These are phyloP conservation scores for Cherax destructor DNA, from an alignment of 1,140 invertebrate species.

Conservation along the genomic window DNA sequence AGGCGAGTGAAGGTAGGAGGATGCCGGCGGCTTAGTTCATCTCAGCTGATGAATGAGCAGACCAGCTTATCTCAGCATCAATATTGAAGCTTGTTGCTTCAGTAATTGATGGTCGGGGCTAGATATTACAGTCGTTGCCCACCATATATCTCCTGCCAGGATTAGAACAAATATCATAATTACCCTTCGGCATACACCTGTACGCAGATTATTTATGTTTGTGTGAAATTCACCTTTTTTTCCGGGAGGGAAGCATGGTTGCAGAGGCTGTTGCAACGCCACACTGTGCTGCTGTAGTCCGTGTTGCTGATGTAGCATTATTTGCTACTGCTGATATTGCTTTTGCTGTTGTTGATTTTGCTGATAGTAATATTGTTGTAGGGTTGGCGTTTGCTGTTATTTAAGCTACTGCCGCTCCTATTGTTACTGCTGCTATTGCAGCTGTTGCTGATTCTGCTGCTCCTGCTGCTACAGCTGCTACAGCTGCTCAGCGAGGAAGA, in stretches of 20 bases:
- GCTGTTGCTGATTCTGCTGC: background rate
- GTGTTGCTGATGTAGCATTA: background rate
- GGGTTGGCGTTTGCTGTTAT: no score
- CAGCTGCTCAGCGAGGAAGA: no score
- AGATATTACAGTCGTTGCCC: background rate
- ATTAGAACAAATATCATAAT: conserved; percentile 2
- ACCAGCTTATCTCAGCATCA: background rate
- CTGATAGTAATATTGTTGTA: no score
- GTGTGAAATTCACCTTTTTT: no score
- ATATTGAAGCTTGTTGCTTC: background rate
- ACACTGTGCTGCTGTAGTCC: background rate
- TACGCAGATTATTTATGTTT: no score
- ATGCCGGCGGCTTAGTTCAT: background rate
- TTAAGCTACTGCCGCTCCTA: no score
- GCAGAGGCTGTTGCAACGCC: no score
- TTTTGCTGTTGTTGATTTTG: no score
- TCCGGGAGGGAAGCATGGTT: no score
- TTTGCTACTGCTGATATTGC: background rate
- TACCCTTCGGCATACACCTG: background rate
- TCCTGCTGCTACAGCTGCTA: background rate
- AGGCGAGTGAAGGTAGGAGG: background rate
- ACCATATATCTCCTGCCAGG: background rate
- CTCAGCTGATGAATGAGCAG: background rate
- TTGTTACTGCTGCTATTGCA: background rate
- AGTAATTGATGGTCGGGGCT: background rate